Evolutionary conservation across 2,888 invertebrate genomes (phyloP).

Genomic region (Amitus sp.): DNA sequence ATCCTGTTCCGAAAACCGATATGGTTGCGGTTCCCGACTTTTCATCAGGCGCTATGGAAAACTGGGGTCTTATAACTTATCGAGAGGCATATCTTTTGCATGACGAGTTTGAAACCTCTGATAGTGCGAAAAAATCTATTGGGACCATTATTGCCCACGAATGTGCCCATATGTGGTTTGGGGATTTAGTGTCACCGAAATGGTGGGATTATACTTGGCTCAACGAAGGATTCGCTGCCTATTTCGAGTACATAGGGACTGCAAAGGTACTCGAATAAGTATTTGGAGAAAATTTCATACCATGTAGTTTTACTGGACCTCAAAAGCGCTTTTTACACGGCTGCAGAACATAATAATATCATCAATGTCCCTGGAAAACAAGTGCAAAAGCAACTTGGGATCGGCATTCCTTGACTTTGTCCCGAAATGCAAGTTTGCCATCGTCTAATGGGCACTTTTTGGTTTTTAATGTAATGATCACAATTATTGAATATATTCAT

Average conservation of each 20-base stretch:
- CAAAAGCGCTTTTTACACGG: no score
- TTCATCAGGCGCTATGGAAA: constrained; percentile 43
- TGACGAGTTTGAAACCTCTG: constrained; percentile 65
- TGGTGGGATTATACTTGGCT: constrained; percentile 83
- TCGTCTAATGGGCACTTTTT: no score
- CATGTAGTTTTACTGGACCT: no score
- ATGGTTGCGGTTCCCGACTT: constrained; percentile 65
- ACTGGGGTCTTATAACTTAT: constrained; percentile 65
- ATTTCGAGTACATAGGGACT: constrained; percentile 76
- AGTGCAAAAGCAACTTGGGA: no score
- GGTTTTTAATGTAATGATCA: no score
- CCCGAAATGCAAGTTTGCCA: no score
- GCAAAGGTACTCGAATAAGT: no score
- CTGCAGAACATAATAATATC: no score
- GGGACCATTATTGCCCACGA: constrained; percentile 80
- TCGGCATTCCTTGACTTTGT: no score
- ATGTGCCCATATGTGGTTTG: constrained; percentile 85
- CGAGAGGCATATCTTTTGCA: constrained; percentile 60
- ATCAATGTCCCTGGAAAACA: no score
- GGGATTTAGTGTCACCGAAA: constrained; percentile 78
- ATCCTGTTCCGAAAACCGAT: constrained; percentile 84
- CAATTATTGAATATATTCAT: no score
- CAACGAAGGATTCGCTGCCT: constrained; percentile 80
- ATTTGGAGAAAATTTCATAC: no score
- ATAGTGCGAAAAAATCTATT: constrained; percentile 70